Conservation (phyloP, 2,797 vertebrate species). For the Lemur catta region DNA sequence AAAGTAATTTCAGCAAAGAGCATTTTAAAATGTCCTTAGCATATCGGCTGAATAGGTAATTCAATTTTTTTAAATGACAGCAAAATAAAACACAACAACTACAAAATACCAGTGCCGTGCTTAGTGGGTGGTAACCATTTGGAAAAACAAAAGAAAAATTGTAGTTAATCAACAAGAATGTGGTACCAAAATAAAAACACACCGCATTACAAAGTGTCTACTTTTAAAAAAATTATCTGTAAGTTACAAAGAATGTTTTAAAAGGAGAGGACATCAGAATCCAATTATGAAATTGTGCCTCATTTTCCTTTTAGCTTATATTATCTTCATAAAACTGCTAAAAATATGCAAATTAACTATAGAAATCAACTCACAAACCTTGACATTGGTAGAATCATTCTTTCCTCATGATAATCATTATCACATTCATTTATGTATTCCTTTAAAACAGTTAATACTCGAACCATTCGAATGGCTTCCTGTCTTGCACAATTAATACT, state of each 20-base stretch:
- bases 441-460: constrained; percentile 95
- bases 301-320: not conserved
- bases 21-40: not conserved
- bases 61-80: not conserved
- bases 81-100: not conserved
- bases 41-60: not conserved
- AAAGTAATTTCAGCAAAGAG: not conserved
- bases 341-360: not conserved
- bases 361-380: constrained; percentile 85
- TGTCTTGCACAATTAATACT: constrained; percentile 97
- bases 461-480: constrained; percentile 97
- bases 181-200: not conserved
- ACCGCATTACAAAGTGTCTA: not conserved
- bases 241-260: not conserved
- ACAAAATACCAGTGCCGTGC: not conserved
- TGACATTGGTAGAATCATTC: constrained; percentile 98
- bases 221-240: not conserved
- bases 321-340: not conserved
- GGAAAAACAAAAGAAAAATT: not conserved
- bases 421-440: constrained; percentile 99
- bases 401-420: constrained; percentile 97
- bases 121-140: not conserved
- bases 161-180: not conserved
- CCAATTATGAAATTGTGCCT: not conserved
- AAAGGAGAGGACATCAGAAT: not conserved